Evolutionary conservation across 2,797 vertebrate species (phyloP), one percentile per base, ranked within the genome.

Genomic region (Urosaurus nigricauda): DNA sequence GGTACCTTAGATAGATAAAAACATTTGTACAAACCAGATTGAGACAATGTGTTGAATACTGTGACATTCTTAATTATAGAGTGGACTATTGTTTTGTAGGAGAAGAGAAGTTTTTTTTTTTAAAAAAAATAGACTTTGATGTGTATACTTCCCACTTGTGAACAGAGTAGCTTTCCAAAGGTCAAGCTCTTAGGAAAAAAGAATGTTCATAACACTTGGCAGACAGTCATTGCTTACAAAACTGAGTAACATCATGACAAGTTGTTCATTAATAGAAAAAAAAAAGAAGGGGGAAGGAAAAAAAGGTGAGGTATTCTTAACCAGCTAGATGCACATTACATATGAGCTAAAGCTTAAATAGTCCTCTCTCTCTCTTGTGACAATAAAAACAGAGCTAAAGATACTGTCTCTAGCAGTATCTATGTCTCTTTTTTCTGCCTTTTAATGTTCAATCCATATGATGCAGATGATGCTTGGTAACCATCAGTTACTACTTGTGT

Each of bases 211-310:
- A 75, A 88, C 70, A 71, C 53, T 71, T 81, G 79, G 71, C 79
- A 73, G n/a, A 68, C 37, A 84, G 24, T 17, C 7, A 82, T 91
- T 93, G 88, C 78, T 32, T 58, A 90, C 56, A 88, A 7, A 5
- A 90, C 0, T 56, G n/a, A 93, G 88, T 83, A 91, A 83, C 13
- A 9, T 90, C 83, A 74, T 79, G 58, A 75, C 0, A 83, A 58
- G 8, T 83, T 79, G 40, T 29, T 70, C 87, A 91, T 90, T 75
- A 1, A 7, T 80, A 77, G 24, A 91, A 87, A 93, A 86, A 89
- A 63, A 5, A 88, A 40, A 0, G 71, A n/a, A 75, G 29, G 90
- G 88, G 91, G 87, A 88, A 79, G 21, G 89, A 43, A 0, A 82
- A 79, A 93, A 86, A 60, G 58, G 14, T n/a, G 88, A 84, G 26